Evolutionary conservation across 2,888 invertebrate genomes (phyloP).

Genomic region (Campopleginae sp.): DNA sequence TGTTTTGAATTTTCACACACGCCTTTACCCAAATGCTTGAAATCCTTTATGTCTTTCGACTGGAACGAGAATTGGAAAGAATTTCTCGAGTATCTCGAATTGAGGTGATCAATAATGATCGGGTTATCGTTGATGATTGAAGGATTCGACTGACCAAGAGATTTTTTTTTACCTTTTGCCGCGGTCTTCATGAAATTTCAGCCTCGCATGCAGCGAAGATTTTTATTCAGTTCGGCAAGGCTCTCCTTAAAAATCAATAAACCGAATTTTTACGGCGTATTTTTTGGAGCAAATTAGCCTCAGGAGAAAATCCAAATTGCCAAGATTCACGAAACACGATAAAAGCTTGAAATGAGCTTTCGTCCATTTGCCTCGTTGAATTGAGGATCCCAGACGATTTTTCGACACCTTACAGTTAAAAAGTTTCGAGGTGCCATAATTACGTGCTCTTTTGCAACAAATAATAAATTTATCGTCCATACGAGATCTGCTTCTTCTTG

Average conservation of each 20-base stretch:
- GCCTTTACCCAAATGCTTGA: conserved; percentile 53
- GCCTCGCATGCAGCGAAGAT: neutral
- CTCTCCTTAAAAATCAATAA: neutral
- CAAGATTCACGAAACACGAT: neutral
- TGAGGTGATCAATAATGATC: too few relatives aligned
- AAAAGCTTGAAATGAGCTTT: neutral
- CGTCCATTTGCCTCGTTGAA: neutral
- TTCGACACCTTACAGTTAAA: neutral
- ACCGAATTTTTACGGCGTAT: neutral
- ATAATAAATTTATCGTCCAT: conserved; percentile 1
- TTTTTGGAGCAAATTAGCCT: neutral
- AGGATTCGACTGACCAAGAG: neutral
- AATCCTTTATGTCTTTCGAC: neutral
- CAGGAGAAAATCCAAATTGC: neutral
- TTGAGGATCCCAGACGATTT: neutral
- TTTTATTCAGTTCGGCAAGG: neutral
- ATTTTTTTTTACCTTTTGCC: neutral
- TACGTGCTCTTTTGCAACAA: neutral
- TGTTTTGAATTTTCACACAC: conserved; percentile 59
- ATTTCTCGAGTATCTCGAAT: neutral
- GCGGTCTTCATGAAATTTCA: neutral
- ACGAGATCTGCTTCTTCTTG: neutral
- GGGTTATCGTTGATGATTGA: neutral
- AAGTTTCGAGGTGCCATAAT: conserved; percentile 1
- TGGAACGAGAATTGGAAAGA: neutral